These are phyloP conservation scores for Oegoconia quadripuncta DNA, from an alignment of 2,888 invertebrate genomes.

Conservation along the genomic window DNA sequence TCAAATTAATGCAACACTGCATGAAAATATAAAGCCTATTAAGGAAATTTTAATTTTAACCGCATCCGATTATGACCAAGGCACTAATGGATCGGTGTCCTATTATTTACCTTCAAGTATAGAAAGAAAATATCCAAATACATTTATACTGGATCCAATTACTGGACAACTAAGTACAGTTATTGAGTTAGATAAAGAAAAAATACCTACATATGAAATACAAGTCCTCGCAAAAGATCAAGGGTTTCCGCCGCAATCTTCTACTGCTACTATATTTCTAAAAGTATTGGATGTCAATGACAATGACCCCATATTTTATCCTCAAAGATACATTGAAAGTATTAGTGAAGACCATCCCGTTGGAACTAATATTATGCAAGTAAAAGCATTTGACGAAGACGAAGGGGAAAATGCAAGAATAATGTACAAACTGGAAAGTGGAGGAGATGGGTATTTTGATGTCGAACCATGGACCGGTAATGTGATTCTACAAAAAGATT, in stretches of 20 bases:
- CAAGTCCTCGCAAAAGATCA: conserved; percentile 94
- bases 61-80: conserved; percentile 95
- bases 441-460: conserved; percentile 88
- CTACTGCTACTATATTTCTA: conserved; percentile 91
- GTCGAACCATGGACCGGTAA: conserved; percentile 89
- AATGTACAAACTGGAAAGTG: conserved; percentile 87
- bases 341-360: conserved; percentile 83
- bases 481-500: conserved; percentile 82
- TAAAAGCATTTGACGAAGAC: conserved; percentile 91
- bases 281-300: conserved; percentile 94
- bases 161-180: conserved; percentile 91
- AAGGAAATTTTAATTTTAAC: conserved; percentile 90
- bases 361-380: conserved; percentile 84
- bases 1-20: conserved; percentile 85
- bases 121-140: conserved; percentile 88
- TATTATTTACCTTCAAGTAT: conserved; percentile 89
- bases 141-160: conserved; percentile 89
- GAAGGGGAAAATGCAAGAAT: conserved; percentile 92
- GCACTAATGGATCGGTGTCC: conserved; percentile 94
- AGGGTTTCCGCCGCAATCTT: conserved; percentile 93
- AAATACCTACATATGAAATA: conserved; percentile 87
- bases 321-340: conserved; percentile 89
- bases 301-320: conserved; percentile 95
- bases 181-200: conserved; percentile 89
- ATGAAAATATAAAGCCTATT: conserved; percentile 89